Conservation (phyloP, 2,797 vertebrate genomes). For the Vultur gryphus region DNA sequence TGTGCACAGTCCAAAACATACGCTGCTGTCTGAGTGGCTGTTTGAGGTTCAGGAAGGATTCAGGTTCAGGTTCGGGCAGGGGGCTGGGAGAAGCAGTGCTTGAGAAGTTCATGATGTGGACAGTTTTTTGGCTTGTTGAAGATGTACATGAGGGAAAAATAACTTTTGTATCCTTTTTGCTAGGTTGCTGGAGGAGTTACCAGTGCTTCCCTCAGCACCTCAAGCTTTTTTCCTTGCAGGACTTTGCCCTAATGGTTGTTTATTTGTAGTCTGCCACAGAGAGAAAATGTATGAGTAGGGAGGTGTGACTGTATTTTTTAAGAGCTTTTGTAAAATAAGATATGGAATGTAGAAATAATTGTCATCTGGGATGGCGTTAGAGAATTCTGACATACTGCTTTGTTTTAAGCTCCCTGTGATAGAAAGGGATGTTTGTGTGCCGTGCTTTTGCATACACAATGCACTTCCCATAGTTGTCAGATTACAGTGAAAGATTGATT, state of each 20-base stretch:
- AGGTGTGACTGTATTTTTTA: neutral
- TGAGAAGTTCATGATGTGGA: neutral
- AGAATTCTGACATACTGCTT: neutral
- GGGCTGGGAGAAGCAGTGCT: rapidly evolving
- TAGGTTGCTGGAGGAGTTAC: neutral
- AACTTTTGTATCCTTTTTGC: neutral
- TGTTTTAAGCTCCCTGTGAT: neutral
- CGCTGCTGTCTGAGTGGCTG: neutral
- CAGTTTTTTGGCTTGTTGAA: neutral
- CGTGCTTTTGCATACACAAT: neutral
- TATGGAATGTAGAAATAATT: neutral
- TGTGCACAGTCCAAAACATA: neutral
- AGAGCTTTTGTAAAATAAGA: neutral
- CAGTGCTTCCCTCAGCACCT: neutral
- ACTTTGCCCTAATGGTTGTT: neutral
- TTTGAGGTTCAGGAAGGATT: neutral
- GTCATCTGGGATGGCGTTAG: neutral
- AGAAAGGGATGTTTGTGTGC: neutral
- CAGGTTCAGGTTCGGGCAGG: too few relatives aligned
- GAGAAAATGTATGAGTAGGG: neutral
- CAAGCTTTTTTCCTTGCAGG: neutral
- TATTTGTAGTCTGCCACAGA: neutral
- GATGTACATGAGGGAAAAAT: neutral
- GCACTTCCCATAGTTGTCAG: neutral
- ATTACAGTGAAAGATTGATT: neutral